These are phyloP conservation scores for Eidolon dupreanum DNA, from an alignment of 2,797 vertebrate species.

Conservation along the genomic window DNA sequence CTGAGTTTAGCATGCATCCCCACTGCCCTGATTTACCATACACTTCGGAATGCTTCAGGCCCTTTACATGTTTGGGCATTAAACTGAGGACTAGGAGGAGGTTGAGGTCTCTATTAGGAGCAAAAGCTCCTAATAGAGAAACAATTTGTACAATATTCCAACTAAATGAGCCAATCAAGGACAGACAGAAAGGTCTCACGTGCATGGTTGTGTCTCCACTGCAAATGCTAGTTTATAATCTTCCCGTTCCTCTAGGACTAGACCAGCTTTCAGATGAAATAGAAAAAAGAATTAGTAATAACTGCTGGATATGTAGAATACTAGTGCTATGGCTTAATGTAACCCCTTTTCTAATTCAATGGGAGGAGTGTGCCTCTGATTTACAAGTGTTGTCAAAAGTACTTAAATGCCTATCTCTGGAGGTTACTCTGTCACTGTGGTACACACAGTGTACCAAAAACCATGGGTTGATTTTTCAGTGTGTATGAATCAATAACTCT, in stretches of 20 bases:
- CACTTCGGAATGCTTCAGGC: neutral
- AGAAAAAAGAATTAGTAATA: neutral
- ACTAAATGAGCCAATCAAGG: neutral
- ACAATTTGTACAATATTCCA: neutral
- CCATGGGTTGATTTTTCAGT: neutral
- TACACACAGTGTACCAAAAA: neutral
- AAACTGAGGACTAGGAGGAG: neutral
- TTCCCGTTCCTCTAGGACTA: neutral
- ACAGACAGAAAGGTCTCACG: neutral
- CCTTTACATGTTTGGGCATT: neutral
- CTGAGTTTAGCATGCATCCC: neutral
- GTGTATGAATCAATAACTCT: neutral
- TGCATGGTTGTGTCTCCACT: neutral
- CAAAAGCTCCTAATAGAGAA: neutral
- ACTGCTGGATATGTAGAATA: neutral
- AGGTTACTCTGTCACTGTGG: neutral
- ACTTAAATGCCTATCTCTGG: neutral
- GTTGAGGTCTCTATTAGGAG: neutral
- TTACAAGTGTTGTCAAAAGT: neutral
- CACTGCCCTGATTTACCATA: neutral
- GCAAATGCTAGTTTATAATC: neutral
- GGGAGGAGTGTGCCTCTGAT: neutral
- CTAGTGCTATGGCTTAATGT: neutral
- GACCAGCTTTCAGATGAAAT: neutral
- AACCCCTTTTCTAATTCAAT: neutral